Evolutionary conservation across 1,140 invertebrate genomes (phyloP).

Genomic region (Chionoecetes opilio): DNA sequence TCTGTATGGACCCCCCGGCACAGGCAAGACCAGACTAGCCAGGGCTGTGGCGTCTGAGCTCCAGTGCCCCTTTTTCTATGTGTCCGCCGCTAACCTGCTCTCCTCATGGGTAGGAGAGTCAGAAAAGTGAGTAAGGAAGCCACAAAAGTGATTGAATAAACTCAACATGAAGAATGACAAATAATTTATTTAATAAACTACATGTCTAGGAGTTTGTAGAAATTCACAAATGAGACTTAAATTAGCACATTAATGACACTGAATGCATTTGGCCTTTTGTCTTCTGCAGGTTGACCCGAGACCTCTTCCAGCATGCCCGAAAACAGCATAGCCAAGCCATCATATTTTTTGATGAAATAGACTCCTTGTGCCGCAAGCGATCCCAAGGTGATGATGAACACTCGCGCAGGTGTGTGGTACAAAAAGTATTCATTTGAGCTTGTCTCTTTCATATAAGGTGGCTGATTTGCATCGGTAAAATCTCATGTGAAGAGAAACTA

Average conservation of each 20-base stretch:
- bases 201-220: no score
- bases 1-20: conserved; percentile 81
- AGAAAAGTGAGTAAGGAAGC: conserved; percentile 85
- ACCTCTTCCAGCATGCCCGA: conserved; percentile 84
- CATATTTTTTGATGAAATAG: conserved; percentile 87
- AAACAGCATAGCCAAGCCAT: conserved; percentile 83
- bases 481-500: neutral
- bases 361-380: conserved; percentile 86
- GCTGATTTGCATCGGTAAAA: no score
- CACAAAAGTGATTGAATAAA: no score
- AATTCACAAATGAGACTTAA: no score
- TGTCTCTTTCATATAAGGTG: no score
- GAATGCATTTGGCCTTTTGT: neutral
- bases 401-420: conserved; percentile 83
- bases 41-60: conserved; percentile 82
- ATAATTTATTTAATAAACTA: neutral
- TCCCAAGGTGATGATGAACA: conserved; percentile 85
- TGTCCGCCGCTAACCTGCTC: conserved; percentile 86
- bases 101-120: conserved; percentile 86
- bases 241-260: neutral
- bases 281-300: conserved; percentile 84
- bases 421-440: neutral
- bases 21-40: conserved; percentile 80
- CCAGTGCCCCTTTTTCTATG: conserved; percentile 84
- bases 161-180: no score